phyloP scores from a whole-genome alignment of 2,113 vertebrate species.

The Datnioides undecimradiatus region DNA sequence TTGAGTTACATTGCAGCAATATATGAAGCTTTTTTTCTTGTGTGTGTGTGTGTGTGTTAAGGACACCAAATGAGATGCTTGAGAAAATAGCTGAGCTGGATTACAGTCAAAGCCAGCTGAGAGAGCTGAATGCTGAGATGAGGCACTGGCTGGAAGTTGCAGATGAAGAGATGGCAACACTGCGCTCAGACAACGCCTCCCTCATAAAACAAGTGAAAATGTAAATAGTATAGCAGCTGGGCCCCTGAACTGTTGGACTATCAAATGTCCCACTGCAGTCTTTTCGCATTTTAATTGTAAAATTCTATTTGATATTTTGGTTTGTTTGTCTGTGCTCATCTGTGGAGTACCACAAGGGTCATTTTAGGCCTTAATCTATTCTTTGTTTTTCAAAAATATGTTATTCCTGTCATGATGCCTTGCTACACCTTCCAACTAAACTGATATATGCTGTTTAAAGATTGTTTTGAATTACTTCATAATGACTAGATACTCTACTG shows the following conservation, averaged over 20 bases:
- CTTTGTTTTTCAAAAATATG: too few species aligned
- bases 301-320: neutral
- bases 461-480: too few species aligned
- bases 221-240: too few species aligned
- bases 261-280: too few species aligned
- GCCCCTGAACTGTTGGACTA: too few species aligned
- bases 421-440: neutral
- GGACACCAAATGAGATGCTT: constrained; percentile 57
- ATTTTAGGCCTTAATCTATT: neutral
- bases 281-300: too few species aligned
- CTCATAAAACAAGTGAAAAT: constrained; percentile 63
- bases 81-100: constrained; percentile 67
- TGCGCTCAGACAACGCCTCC: constrained; percentile 55
- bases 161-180: constrained; percentile 60
- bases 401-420: too few species aligned
- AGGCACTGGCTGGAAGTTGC: constrained; percentile 64
- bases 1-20: neutral
- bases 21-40: neutral
- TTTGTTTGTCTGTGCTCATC: neutral
- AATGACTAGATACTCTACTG: too few species aligned
- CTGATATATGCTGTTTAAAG: neutral
- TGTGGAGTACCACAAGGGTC: neutral
- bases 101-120: constrained; percentile 52
- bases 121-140: constrained; percentile 58
- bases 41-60: constrained; percentile 14